Conservation (phyloP, 2,888 invertebrate species). For the Drosophila affinis region DNA sequence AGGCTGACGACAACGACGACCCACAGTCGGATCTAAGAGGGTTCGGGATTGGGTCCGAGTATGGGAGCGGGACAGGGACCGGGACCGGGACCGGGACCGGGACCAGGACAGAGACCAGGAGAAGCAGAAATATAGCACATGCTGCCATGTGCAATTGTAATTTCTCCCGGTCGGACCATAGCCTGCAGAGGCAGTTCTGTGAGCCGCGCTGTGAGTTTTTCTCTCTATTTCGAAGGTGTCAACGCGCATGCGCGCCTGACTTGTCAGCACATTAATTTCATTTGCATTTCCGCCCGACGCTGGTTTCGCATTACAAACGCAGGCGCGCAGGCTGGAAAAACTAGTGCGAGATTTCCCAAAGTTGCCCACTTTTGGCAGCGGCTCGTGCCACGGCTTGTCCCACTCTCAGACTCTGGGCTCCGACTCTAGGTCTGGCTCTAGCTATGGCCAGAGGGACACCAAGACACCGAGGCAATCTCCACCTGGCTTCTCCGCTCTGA, state of each 20-base stretch:
- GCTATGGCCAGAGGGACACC: background rate
- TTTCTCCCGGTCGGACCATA: constrained; percentile 57
- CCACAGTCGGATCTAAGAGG: constrained; percentile 52
- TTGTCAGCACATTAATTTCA: constrained; percentile 80
- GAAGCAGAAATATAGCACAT: constrained; percentile 71
- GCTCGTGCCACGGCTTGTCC: constrained; percentile 70
- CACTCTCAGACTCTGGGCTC: constrained; percentile 35
- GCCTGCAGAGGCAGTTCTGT: constrained; percentile 7
- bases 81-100: no score
- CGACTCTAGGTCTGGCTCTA: background rate
- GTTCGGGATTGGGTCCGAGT: no score
- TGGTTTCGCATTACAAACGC: constrained; percentile 72
- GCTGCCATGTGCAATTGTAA: constrained; percentile 73
- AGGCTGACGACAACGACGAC: constrained; percentile 49
- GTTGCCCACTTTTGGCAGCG: constrained; percentile 68
- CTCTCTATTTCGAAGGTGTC: constrained; percentile 64
- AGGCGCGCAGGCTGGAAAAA: constrained; percentile 71
- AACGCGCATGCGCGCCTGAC: constrained; percentile 77
- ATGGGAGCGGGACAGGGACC: no score
- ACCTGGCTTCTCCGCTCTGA: constrained; percentile 55
- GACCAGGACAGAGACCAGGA: constrained; percentile 17
- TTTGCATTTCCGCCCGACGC: constrained; percentile 79
- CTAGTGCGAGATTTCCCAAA: constrained; percentile 72
- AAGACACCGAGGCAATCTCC: constrained; percentile 30
- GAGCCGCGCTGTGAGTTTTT: constrained; percentile 25